phyloP scores from a whole-genome alignment of 2,888 invertebrate genomes.

The Platypus cylindrus region DNA sequence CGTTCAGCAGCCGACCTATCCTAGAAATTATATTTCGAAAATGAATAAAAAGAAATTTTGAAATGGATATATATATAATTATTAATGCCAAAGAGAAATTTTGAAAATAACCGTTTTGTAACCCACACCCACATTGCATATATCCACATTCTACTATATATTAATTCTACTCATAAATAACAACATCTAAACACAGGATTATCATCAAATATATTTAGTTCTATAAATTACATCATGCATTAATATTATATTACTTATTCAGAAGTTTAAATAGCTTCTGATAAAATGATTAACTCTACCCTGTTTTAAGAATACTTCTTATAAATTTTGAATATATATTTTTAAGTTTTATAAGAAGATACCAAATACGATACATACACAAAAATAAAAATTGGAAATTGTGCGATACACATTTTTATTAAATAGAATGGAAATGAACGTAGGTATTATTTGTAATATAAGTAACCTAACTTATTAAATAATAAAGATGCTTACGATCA shows the following conservation, averaged over 20 bases:
- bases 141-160: too few species aligned
- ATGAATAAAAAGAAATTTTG: too few species aligned
- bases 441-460: too few species aligned
- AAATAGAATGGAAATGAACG: too few species aligned
- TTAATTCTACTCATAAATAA: too few species aligned
- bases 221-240: conserved; percentile 12
- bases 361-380: conserved; percentile 2
- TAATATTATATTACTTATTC: conserved; percentile 7
- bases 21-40: too few species aligned
- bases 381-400: conserved; percentile 7
- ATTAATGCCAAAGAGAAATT: too few species aligned
- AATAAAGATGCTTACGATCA: conserved; percentile 4
- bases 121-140: too few species aligned
- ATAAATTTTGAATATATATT: conserved; percentile 5
- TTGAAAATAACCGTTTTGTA: too few species aligned
- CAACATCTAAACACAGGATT: conserved; percentile 5
- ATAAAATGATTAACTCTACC: conserved; percentile 13
- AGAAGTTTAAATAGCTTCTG: conserved; percentile 1
- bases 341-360: too few species aligned
- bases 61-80: too few species aligned
- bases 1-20: too few species aligned
- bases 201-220: conserved; percentile 11
- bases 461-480: neutral
- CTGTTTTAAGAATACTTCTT: conserved; percentile 14
- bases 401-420: conserved; percentile 8